These are phyloP conservation scores for Saxidomus purpurata DNA, from an alignment of 1,140 invertebrate genomes.

Conservation along the genomic window DNA sequence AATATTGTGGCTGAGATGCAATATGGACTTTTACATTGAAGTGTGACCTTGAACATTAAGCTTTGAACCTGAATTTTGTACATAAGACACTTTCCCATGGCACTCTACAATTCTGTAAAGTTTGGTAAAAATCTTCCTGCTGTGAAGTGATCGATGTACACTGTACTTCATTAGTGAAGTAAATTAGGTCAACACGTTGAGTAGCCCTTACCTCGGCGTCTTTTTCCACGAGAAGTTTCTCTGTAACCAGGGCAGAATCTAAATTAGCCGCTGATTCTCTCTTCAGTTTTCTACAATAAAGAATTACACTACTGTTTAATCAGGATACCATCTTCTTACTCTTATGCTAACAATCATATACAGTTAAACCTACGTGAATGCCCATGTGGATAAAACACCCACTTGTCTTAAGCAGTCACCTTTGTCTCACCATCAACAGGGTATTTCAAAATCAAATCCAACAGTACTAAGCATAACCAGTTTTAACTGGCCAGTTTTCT, in stretches of 20 bases:
- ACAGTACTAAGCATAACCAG: not conserved
- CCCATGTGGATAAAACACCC: too few species aligned
- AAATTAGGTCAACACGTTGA: not conserved
- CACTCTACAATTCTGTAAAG: too few species aligned
- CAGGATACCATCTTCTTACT: too few species aligned
- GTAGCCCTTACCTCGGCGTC: constrained; percentile 56
- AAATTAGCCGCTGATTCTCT: constrained; percentile 61
- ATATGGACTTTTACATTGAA: not conserved
- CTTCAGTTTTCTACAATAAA: constrained; percentile 63
- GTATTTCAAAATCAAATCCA: not conserved
- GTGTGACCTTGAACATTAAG: not conserved
- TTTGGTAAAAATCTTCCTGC: not conserved
- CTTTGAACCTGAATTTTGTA: not conserved
- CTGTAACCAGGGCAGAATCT: constrained; percentile 59
- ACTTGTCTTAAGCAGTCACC: too few species aligned
- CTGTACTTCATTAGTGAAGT: not conserved
- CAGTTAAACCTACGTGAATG: too few species aligned
- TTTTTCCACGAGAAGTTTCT: constrained; percentile 66
- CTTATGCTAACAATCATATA: too few species aligned
- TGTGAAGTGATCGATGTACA: not conserved
- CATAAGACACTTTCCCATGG: not conserved
- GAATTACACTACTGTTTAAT: not conserved
- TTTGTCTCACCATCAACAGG: too few species aligned
- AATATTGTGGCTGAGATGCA: not conserved
- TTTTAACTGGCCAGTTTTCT: too few species aligned